phyloP scores from a whole-genome alignment of 2,113 vertebrate genomes.

The Odontesthes bonariensis region DNA sequence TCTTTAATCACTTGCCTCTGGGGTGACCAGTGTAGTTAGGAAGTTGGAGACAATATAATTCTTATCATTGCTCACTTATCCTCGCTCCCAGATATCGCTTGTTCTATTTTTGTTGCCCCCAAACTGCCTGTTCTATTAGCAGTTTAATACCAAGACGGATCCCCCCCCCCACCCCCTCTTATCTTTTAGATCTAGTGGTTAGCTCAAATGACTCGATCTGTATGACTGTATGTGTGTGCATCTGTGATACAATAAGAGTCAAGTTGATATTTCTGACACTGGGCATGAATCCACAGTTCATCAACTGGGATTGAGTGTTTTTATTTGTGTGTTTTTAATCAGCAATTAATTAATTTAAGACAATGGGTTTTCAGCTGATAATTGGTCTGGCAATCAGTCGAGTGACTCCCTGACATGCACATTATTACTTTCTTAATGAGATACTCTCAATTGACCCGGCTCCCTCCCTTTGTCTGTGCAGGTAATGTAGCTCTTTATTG shows the following conservation, averaged over 20 bases:
- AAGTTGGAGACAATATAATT: constrained; percentile 60
- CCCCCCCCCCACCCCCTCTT: constrained; percentile 30
- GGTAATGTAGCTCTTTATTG: constrained; percentile 55
- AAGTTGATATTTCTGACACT: constrained; percentile 56
- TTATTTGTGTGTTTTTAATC: constrained; percentile 75
- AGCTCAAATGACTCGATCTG: constrained; percentile 33
- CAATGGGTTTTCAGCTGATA: constrained; percentile 57
- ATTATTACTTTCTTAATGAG: constrained; percentile 65
- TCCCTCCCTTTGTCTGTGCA: constrained; percentile 34
- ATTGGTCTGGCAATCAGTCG: constrained; percentile 72
- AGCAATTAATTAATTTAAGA: constrained; percentile 72
- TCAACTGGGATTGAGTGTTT: constrained; percentile 65
- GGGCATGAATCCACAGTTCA: constrained; percentile 62
- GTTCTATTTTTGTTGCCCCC: constrained; percentile 71
- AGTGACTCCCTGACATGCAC: constrained; percentile 47
- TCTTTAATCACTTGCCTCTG: constrained; percentile 77
- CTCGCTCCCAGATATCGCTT: constrained; percentile 67
- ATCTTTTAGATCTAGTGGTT: constrained; percentile 53
- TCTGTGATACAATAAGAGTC: constrained; percentile 50
- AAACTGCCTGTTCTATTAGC: constrained; percentile 56
- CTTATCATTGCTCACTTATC: constrained; percentile 69
- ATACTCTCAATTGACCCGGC: constrained; percentile 72
- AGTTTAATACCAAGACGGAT: constrained; percentile 64
- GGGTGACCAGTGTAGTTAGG: constrained; percentile 76
- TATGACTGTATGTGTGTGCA: constrained; percentile 1